Percentiles rank a stretch among this genome's conserved stretches.
Evolutionary conservation across 1,140 invertebrate species (phyloP).

Genomic region (Caenorhabditis latens): DNA sequence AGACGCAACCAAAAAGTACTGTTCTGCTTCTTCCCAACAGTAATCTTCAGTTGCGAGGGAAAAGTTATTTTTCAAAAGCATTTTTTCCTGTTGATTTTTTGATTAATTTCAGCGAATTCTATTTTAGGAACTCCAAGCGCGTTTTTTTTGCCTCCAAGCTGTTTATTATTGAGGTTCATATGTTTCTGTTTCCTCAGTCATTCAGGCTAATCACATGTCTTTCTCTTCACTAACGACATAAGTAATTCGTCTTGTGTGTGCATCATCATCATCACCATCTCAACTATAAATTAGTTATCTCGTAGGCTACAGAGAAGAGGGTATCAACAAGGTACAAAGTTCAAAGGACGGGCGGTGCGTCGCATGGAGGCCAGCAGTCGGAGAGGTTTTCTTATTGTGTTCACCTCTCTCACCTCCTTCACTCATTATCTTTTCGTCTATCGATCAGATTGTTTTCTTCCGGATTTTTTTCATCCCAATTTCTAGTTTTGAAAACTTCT

Average conservation of each 20-base stretch:
- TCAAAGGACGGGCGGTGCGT: constrained; percentile 13
- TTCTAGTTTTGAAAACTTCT: not conserved
- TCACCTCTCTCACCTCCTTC: not conserved
- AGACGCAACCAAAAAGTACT: too few relatives aligned
- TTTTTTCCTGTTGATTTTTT: too few relatives aligned
- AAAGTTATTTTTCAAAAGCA: too few relatives aligned
- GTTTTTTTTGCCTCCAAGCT: too few relatives aligned
- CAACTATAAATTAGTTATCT: not conserved
- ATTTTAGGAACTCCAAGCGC: too few relatives aligned
- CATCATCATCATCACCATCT: too few relatives aligned
- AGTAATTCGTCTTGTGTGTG: not conserved
- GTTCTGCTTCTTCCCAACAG: too few relatives aligned
- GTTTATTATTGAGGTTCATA: not conserved
- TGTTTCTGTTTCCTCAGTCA: not conserved
- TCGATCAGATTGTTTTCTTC: not conserved
- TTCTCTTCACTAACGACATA: not conserved
- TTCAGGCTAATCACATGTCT: not conserved
- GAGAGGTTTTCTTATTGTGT: not conserved
- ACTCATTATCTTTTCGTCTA: not conserved
- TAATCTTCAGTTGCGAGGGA: too few relatives aligned
- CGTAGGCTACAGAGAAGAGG: not conserved
- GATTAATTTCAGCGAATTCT: too few relatives aligned
- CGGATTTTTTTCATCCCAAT: not conserved
- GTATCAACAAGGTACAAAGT: not conserved
- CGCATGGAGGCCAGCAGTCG: not conserved